phyloP scores from a whole-genome alignment of 2,113 vertebrate species.

The Sula dactylatra region DNA sequence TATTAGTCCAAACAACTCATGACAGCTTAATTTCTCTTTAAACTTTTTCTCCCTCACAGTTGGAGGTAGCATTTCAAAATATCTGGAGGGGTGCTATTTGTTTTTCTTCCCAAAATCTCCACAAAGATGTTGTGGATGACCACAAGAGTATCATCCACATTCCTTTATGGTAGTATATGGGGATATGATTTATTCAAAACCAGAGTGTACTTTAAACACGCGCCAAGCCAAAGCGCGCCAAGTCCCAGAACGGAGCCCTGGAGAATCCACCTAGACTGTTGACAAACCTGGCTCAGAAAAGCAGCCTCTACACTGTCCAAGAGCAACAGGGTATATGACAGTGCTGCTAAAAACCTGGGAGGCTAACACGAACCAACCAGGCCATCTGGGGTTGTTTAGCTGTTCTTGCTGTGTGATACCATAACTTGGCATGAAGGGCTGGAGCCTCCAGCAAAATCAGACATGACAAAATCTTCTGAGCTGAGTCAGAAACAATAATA shows the following conservation, averaged over 20 bases:
- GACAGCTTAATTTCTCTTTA: slow-evolving; percentile 34
- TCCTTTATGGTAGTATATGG: slow-evolving; percentile 9
- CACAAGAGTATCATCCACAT: neutral
- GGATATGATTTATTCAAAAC: slow-evolving; percentile 6
- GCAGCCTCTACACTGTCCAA: neutral
- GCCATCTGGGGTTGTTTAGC: slow-evolving; percentile 49
- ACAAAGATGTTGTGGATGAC: slow-evolving; percentile 42
- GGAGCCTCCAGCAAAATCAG: slow-evolving; percentile 43
- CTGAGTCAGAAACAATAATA: slow-evolving; percentile 24
- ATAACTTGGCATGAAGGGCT: neutral
- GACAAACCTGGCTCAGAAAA: neutral
- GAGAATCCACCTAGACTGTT: neutral
- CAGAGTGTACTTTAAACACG: neutral
- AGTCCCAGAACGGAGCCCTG: neutral
- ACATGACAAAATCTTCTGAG: slow-evolving; percentile 2
- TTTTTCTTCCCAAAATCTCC: slow-evolving; percentile 53
- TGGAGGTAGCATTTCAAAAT: slow-evolving; percentile 50
- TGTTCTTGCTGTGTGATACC: slow-evolving; percentile 23
- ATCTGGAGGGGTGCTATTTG: slow-evolving; percentile 30
- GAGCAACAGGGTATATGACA: neutral
- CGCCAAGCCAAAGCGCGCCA: neutral
- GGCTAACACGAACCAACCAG: neutral
- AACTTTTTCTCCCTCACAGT: slow-evolving; percentile 9
- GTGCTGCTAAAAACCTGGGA: neutral
- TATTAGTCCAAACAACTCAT: slow-evolving; percentile 15